Conservation (phyloP, 2,888 invertebrate genomes). For the Protophormia terraenovae region DNA sequence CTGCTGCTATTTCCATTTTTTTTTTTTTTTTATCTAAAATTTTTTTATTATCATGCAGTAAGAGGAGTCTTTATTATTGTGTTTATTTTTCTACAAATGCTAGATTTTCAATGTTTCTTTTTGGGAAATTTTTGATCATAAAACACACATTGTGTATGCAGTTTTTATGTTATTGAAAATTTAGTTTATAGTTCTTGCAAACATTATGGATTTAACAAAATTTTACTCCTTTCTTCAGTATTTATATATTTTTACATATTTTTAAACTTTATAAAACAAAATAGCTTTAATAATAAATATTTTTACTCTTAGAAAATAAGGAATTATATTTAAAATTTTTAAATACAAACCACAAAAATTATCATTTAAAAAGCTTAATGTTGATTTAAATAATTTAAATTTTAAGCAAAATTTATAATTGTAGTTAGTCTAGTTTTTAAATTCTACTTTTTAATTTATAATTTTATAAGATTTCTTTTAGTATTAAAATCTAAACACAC, state of each 20-base stretch:
- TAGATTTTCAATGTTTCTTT: neutral
- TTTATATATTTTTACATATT: no score
- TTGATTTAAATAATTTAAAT: no score
- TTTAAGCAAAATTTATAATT: no score
- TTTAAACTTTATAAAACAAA: no score
- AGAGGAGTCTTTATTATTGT: neutral
- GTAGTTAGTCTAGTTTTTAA: neutral
- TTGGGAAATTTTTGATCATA: neutral
- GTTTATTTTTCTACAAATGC: neutral
- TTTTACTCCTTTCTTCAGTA: no score
- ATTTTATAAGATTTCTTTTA: neutral
- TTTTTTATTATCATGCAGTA: slow-evolving; percentile 2
- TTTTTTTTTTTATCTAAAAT: neutral
- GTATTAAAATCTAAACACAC: neutral
- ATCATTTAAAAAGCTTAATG: no score
- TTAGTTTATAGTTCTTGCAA: neutral
- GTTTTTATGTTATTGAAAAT: neutral
- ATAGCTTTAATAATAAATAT: no score
- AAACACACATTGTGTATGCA: neutral
- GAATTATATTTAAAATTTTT: no score
- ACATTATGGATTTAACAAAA: no score
- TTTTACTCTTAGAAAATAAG: no score
- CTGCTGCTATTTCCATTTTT: slow-evolving; percentile 30
- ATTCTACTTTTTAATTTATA: neutral
- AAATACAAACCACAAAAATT: no score